A percentile compares a stretch with the other conserved stretches of the same genome.
Evolutionary conservation across 2,113 vertebrate species (phyloP).

Genomic region (Neomonachus schauinslandi): DNA sequence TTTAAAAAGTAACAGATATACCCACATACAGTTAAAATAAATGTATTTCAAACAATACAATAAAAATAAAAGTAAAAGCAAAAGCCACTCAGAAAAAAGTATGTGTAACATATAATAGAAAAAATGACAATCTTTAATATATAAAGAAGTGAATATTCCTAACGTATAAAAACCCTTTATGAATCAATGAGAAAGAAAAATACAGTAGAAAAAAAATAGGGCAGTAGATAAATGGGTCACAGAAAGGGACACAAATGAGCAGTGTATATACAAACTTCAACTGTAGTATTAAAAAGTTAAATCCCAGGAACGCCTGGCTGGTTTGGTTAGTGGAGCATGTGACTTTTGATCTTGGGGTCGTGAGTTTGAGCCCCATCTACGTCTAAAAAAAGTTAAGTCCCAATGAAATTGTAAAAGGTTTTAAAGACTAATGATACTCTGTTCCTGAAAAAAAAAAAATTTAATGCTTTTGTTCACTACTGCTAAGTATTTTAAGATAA

Average conservation of each 20-base stretch:
- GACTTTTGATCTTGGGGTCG: not conserved
- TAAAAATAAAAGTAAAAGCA: constrained; percentile 14
- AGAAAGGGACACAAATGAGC: not conserved
- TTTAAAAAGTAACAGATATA: not conserved
- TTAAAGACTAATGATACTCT: not conserved
- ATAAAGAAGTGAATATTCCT: not conserved
- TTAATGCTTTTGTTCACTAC: not conserved
- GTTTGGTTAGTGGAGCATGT: not conserved
- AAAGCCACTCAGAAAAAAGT: not conserved
- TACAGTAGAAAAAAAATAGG: not conserved
- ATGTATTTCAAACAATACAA: not conserved
- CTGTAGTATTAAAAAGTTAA: not conserved
- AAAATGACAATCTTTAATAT: not conserved
- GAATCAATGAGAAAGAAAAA: not conserved
- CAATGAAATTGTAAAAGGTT: not conserved
- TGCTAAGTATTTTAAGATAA: not conserved
- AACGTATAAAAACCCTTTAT: not conserved
- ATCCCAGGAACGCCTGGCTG: not conserved
- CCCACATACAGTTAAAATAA: not conserved
- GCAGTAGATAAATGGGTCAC: not conserved
- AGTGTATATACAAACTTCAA: not conserved
- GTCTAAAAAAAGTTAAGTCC: not conserved
- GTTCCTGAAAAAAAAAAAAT: not conserved
- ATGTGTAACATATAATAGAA: not conserved
- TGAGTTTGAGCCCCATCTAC: not conserved